Evolutionary conservation across 1,140 invertebrate genomes (phyloP).

Genomic region (Eufriesea mexicana): DNA sequence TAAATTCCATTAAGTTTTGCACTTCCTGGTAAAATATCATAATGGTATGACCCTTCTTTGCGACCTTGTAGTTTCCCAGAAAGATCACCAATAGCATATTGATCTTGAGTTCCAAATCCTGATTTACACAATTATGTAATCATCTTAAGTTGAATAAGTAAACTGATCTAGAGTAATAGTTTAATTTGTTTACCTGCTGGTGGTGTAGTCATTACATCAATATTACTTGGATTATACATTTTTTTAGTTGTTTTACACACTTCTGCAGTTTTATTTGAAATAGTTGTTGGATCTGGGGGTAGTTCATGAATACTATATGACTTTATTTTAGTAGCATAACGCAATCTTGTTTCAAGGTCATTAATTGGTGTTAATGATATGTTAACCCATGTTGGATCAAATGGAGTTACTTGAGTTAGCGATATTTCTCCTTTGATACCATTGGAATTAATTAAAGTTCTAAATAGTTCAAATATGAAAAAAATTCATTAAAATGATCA

Average conservation of each 20-base stretch:
- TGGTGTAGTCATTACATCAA: constrained; percentile 83
- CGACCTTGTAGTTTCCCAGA: constrained; percentile 92
- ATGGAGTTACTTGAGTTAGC: constrained; percentile 91
- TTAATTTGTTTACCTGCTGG: constrained; percentile 84
- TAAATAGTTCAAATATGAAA: constrained; percentile 73
- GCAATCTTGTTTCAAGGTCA: constrained; percentile 85
- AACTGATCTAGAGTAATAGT: neutral
- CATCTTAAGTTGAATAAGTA: neutral
- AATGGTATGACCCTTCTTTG: constrained; percentile 87
- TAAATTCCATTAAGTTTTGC: constrained; percentile 88
- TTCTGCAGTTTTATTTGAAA: constrained; percentile 78
- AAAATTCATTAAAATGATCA: neutral
- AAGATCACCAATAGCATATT: constrained; percentile 94
- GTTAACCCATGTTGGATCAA: constrained; percentile 91
- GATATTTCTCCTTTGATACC: constrained; percentile 92
- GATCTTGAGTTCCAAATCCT: constrained; percentile 91
- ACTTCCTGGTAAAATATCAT: constrained; percentile 86
- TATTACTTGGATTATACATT: constrained; percentile 87
- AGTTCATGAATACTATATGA: constrained; percentile 88
- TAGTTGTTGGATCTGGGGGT: constrained; percentile 84
- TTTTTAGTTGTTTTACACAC: constrained; percentile 86
- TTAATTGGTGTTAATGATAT: constrained; percentile 87
- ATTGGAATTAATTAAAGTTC: constrained; percentile 89
- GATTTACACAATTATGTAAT: constrained; percentile 40
- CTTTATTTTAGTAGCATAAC: constrained; percentile 84